phyloP scores from a whole-genome alignment of 2,797 vertebrate genomes.

The Anguilla anguilla region DNA sequence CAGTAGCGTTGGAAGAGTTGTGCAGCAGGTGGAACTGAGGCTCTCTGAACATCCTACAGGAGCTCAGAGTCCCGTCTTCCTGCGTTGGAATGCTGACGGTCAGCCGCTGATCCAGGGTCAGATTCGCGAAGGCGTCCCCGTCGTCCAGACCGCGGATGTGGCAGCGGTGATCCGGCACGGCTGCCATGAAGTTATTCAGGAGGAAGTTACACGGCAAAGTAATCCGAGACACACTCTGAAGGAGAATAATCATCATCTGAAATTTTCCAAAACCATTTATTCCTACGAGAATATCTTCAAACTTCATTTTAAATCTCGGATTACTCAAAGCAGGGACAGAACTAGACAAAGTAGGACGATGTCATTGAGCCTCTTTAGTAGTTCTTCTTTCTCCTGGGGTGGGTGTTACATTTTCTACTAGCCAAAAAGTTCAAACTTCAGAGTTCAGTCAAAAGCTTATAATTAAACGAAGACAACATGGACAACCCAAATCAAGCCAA shows the following conservation, averaged over 20 bases:
- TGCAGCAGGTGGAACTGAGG: constrained; percentile 68
- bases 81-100: constrained; percentile 73
- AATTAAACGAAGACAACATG: too few relatives aligned
- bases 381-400: neutral
- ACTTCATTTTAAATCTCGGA: constrained; percentile 63
- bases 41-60: constrained; percentile 80
- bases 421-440: too few relatives aligned
- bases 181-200: constrained; percentile 85
- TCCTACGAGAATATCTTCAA: constrained; percentile 80
- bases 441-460: too few relatives aligned
- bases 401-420: neutral
- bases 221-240: constrained; percentile 67
- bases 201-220: constrained; percentile 86
- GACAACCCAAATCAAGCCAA: neutral
- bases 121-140: constrained; percentile 62
- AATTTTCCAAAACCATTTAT: constrained; percentile 79
- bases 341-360: neutral
- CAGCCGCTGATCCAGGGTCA: constrained; percentile 72
- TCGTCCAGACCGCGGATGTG: constrained; percentile 65
- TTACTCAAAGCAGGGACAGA: neutral
- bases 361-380: neutral
- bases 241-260: constrained; percentile 66
- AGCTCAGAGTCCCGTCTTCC: constrained; percentile 72
- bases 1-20: constrained; percentile 54
- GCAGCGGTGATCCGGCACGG: constrained; percentile 82